phyloP scores from a whole-genome alignment of 2,797 vertebrate genomes.

The Kryptopterus vitreolus region DNA sequence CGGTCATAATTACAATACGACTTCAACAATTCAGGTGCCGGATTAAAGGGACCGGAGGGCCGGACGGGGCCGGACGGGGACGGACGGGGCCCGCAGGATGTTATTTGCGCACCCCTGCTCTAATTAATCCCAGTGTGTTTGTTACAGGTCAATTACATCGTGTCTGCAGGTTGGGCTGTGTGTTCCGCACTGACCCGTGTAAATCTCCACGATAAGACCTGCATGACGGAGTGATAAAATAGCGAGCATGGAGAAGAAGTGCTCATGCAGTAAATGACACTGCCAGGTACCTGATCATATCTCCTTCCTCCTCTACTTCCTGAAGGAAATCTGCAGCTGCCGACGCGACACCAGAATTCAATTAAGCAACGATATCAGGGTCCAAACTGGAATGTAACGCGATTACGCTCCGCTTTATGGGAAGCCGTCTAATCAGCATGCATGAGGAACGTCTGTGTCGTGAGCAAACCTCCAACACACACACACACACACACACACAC shows the following conservation, averaged over 20 bases:
- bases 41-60: too few species aligned
- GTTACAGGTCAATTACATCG: conserved; percentile 22
- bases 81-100: too few species aligned
- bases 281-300: conserved; percentile 52
- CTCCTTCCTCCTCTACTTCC: conserved; percentile 49
- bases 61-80: too few species aligned
- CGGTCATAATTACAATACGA: too few species aligned
- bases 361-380: conserved; percentile 24
- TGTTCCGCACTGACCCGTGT: conserved; percentile 38
- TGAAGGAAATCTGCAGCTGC: background rate
- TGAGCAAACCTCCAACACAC: too few species aligned
- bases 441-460: background rate
- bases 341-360: conserved; percentile 15
- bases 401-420: conserved; percentile 3
- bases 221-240: conserved; percentile 61
- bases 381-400: conserved; percentile 5
- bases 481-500: too few species aligned
- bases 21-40: too few species aligned
- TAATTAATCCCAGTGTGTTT: conserved; percentile 29
- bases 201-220: conserved; percentile 63
- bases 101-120: too few species aligned
- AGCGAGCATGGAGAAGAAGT: conserved; percentile 59
- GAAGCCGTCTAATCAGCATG: background rate
- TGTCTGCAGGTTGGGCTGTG: conserved; percentile 2
- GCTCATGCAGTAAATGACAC: conserved; percentile 67